Base-by-base conservation (phyloP, 1,140 invertebrate genomes). In the Dendrolimus kikuchii region DNA sequence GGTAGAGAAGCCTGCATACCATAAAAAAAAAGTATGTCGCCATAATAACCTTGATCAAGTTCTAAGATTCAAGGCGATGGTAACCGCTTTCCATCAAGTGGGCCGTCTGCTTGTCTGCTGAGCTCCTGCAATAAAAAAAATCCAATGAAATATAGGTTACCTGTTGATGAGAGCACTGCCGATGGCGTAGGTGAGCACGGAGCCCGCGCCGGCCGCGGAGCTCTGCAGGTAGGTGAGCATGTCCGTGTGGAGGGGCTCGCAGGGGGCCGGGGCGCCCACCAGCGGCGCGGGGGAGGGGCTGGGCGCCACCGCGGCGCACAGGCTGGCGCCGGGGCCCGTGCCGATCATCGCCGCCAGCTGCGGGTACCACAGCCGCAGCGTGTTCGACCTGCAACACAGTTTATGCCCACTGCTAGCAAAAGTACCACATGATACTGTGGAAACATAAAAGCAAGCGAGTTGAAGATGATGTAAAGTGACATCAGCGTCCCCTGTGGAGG, bases 351-450 rank as follows among this genome's bases (percentile, higher is more conserved):
- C 83, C 47, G 91, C 91, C 7, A 92, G 81, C 61, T 91, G 90
- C 0, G 91, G 91, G 52, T 91, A 88, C 91, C 91, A 92, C 6
- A 90, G 74, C 2, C 89, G 76, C 6, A 89, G 59, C 0, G 88
- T 89, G 60, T 90, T 91, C 7, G 81, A 75, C 2, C 81, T 85
- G 68, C 7, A 62, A 60, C 8, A 47, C 49, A 54, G 5, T 45
- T n/a, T 10, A n/a, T 8, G n/a, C 7, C 43, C 23, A n/a, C 2
- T 8, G 8, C n/a, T 8, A 5, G 5, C 5, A n/a, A 5, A 8
- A 10, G 5, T 5, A n/a, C n/a, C 23, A 45, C 5, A n/a, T 8
- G 43, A 45, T 9, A 45, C 43, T 8, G 43, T 23, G 23, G 23
- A 23, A 23, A 2, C 23, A 23, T 23, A 23, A 23, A 23, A 23